A percentile compares a stretch with the other conserved stretches of the same genome.
Evolutionary conservation across 2,113 vertebrate species (phyloP).

Genomic region (Dromiciops gliroides): DNA sequence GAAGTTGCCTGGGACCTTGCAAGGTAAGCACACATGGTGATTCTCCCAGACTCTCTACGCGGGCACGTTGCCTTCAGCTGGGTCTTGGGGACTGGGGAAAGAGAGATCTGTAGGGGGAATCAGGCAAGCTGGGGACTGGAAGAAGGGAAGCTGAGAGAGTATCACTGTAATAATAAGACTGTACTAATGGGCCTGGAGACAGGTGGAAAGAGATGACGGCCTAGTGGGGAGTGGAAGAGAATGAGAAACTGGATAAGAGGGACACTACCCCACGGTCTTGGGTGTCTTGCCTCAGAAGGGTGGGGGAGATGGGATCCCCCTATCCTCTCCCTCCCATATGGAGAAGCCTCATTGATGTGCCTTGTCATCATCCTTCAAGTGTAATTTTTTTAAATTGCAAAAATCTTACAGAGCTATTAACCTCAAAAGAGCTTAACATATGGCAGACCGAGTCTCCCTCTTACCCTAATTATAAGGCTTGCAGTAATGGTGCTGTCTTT

Average conservation of each 20-base stretch:
- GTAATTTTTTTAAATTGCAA: slow-evolving; percentile 86
- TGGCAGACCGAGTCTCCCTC: slow-evolving; percentile 85
- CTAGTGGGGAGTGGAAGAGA: accelerated
- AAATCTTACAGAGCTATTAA: slow-evolving; percentile 88
- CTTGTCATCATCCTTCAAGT: slow-evolving; percentile 82
- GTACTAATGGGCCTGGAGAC: not conserved
- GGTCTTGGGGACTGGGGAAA: not conserved
- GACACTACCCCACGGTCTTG: not conserved
- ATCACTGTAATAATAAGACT: not conserved
- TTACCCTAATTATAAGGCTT: slow-evolving; percentile 87
- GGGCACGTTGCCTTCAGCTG: accelerated
- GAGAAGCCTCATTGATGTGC: slow-evolving; percentile 60
- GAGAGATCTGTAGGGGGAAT: not conserved
- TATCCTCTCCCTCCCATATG: not conserved
- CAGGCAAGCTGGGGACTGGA: not conserved
- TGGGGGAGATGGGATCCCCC: slow-evolving; percentile 2
- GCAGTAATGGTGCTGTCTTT: slow-evolving; percentile 87
- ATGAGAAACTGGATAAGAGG: not conserved
- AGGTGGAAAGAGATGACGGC: not conserved
- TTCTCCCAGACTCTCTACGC: not conserved
- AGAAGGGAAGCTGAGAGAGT: not conserved
- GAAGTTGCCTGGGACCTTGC: slow-evolving; percentile 55
- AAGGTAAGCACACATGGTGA: slow-evolving; percentile 36
- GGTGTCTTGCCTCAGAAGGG: not conserved
- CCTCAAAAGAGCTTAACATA: slow-evolving; percentile 88